Evolutionary conservation across 2,888 invertebrate genomes (phyloP).

Genomic region (Atherix ibis): DNA sequence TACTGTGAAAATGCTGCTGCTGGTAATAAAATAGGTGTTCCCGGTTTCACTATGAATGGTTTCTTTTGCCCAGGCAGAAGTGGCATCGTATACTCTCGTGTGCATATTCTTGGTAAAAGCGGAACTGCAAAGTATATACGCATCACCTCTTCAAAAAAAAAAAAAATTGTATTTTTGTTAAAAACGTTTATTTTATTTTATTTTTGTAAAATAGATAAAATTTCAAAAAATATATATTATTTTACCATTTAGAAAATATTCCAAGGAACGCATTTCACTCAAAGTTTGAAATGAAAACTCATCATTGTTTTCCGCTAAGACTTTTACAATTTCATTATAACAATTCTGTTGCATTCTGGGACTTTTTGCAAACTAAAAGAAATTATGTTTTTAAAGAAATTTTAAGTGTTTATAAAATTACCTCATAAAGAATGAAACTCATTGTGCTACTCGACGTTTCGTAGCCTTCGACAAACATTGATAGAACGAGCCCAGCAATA

Average conservation of each 20-base stretch:
- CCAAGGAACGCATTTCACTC: neutral
- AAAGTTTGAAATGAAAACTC: neutral
- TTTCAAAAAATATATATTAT: too few relatives aligned
- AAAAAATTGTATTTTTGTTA: too few relatives aligned
- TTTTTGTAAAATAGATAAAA: too few relatives aligned
- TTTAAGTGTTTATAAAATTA: neutral
- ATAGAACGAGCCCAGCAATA: constrained; percentile 1
- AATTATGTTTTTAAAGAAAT: too few relatives aligned
- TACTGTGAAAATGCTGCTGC: constrained; percentile 20
- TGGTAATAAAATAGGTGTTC: constrained; percentile 22
- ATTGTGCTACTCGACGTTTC: constrained; percentile 4
- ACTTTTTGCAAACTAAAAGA: neutral
- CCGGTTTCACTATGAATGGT: constrained; percentile 17
- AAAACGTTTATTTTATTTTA: too few relatives aligned
- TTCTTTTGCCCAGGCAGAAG: constrained; percentile 2
- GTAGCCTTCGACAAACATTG: constrained; percentile 4
- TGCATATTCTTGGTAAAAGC: constrained; percentile 9
- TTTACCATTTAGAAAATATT: neutral
- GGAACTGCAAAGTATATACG: constrained; percentile 16
- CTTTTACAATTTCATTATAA: neutral
- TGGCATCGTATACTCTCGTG: constrained; percentile 8
- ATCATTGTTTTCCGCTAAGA: neutral
- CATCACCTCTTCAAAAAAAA: constrained; percentile 14
- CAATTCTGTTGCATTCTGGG: neutral
- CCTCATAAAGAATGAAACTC: constrained; percentile 2